Evolutionary conservation across 2,113 vertebrate genomes (phyloP).

Genomic region (Ictalurus furcatus): DNA sequence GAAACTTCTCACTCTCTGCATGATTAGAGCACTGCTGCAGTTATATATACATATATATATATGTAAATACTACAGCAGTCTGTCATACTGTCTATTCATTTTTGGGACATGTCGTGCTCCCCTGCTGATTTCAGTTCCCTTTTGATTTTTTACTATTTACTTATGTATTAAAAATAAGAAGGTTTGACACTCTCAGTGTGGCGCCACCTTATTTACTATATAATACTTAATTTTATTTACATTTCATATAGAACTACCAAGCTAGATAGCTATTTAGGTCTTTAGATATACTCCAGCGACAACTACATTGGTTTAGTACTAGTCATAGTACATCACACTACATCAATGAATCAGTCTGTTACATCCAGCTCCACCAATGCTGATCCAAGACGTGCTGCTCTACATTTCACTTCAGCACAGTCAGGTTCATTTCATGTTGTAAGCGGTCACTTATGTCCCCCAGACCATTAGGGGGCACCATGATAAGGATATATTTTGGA

Average conservation of each 20-base stretch:
- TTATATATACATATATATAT: too few species aligned
- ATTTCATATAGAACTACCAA: background rate
- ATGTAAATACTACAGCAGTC: too few species aligned
- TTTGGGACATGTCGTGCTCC: background rate
- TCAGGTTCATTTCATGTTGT: background rate
- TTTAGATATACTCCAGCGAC: background rate
- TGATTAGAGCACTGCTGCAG: background rate
- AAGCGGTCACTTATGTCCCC: background rate
- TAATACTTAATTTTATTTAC: background rate
- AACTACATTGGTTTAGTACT: background rate
- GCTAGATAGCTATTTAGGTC: background rate
- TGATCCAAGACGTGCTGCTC: background rate
- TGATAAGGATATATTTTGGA: background rate
- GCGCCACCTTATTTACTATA: background rate
- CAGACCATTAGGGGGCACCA: background rate
- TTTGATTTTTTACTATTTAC: background rate
- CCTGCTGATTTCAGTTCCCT: too few species aligned
- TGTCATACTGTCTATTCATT: background rate
- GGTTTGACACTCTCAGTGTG: background rate
- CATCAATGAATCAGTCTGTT: background rate
- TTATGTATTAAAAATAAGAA: background rate
- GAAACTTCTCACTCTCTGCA: background rate
- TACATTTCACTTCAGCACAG: background rate
- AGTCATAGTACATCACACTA: background rate
- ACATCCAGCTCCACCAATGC: background rate